phyloP scores from a whole-genome alignment of 2,888 invertebrate genomes.

The Nomada fabriciana region DNA sequence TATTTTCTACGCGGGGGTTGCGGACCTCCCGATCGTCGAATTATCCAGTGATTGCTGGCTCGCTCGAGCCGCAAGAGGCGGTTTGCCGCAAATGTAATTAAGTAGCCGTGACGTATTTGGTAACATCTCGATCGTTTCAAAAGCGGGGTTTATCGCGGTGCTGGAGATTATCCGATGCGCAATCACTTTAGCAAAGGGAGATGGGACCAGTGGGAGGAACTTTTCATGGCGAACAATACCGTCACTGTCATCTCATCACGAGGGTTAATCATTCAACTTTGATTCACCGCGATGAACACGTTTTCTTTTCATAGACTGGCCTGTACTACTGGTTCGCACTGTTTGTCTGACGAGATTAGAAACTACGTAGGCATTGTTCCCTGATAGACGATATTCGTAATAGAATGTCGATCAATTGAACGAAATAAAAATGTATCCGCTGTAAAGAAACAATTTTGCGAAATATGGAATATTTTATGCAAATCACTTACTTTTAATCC shows the following conservation, averaged over 20 bases:
- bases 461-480: too few species aligned
- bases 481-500: too few species aligned
- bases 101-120: slow-evolving; percentile 60
- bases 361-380: background rate
- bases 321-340: background rate
- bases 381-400: too few species aligned
- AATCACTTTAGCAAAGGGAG: slow-evolving; percentile 75
- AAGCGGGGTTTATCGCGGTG: slow-evolving; percentile 46
- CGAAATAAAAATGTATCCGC: too few species aligned
- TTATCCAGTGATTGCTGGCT: slow-evolving; percentile 9
- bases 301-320: background rate
- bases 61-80: slow-evolving; percentile 25
- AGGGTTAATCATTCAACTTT: slow-evolving; percentile 80
- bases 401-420: too few species aligned
- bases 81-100: slow-evolving; percentile 64
- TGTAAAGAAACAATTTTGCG: too few species aligned
- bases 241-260: slow-evolving; percentile 78
- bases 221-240: slow-evolving; percentile 75
- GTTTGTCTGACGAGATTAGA: background rate
- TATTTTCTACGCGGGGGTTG: background rate
- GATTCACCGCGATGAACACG: slow-evolving; percentile 15
- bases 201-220: slow-evolving; percentile 43
- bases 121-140: slow-evolving; percentile 55
- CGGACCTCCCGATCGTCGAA: background rate
- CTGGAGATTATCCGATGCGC: slow-evolving; percentile 79